Conservation (phyloP, 2,888 invertebrate species). For the Capitulum mitella region DNA sequence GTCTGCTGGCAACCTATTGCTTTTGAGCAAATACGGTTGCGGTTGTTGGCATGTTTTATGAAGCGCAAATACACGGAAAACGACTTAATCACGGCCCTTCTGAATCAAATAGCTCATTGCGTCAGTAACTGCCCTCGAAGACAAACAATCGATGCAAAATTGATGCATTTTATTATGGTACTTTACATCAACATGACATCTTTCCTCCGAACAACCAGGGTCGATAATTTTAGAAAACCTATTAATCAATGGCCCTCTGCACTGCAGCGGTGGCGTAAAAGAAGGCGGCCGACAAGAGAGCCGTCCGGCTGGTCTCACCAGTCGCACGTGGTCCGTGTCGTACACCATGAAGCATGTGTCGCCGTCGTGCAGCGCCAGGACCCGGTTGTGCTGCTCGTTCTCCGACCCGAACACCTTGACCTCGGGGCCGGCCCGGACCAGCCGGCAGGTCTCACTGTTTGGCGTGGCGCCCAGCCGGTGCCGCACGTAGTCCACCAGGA, state of each 20-base stretch:
- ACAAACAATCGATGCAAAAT: background rate
- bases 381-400: background rate
- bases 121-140: background rate
- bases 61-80: background rate
- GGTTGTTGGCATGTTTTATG: too few relatives aligned
- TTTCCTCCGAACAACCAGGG: too few relatives aligned
- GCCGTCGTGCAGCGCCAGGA: background rate
- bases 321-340: background rate
- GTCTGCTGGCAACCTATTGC: too few relatives aligned
- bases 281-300: too few relatives aligned
- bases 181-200: background rate
- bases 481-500: background rate
- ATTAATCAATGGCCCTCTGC: too few relatives aligned
- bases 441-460: background rate
- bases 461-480: constrained; percentile 11
- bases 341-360: background rate
- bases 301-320: background rate
- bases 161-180: background rate
- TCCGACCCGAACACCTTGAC: background rate
- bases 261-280: background rate
- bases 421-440: background rate
- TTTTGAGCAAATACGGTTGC: too few relatives aligned
- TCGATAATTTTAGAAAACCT: too few relatives aligned
- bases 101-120: background rate
- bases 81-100: background rate